Evolutionary conservation across 2,113 vertebrate genomes (phyloP), one percentile per base, ranked within the genome.

Genomic region (Emydura subglobosa): DNA sequence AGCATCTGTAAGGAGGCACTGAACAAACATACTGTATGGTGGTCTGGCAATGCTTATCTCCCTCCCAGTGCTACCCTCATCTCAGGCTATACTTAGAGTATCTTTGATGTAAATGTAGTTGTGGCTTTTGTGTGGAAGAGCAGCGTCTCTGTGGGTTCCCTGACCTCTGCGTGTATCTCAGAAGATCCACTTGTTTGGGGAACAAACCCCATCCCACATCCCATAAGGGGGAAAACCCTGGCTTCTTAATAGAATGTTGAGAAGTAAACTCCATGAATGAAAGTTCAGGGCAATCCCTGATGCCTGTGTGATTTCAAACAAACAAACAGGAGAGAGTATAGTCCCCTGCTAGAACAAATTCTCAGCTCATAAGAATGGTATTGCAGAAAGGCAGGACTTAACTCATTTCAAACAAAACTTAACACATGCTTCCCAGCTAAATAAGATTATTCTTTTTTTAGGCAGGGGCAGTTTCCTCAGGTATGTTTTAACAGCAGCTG

Each of bases 371-470:
- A 29, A 78, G 25, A 92, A 34, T 5, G 59, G 51, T 34, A 55
- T 21, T 91, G 59, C 49, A 91, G 14, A 82, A 59, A 89, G 24
- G 49, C 14, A 13, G 65, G 21, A 16, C 31, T 87, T 95, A 76
- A 92, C 76, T 54, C 39, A 65, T 25, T 39, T 47, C 68, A 53
- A 82, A 80, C 83, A 87, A 82, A 82, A 9, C 27, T 25, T 27
- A 90, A 87, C 5, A 24, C 88, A 85, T 39, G 5, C 79, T 21
- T 31, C 85, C 88, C 79, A 82, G 76, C 16, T 1, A 79, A 54
- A 7, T 42, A 83, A 82, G 25, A n/a, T n/a, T 47, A 80, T 68
- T 55, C 44, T 44, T 91, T 50, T 80, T 93, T 90, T n/a, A 53
- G 72, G 55, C 19, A 88, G 25, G 11, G 51, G 47, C 39, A 78